A percentile compares a stretch with the other conserved stretches of the same genome.
phyloP scores from a whole-genome alignment of 2,113 vertebrate genomes.

The Calonectris borealis region DNA sequence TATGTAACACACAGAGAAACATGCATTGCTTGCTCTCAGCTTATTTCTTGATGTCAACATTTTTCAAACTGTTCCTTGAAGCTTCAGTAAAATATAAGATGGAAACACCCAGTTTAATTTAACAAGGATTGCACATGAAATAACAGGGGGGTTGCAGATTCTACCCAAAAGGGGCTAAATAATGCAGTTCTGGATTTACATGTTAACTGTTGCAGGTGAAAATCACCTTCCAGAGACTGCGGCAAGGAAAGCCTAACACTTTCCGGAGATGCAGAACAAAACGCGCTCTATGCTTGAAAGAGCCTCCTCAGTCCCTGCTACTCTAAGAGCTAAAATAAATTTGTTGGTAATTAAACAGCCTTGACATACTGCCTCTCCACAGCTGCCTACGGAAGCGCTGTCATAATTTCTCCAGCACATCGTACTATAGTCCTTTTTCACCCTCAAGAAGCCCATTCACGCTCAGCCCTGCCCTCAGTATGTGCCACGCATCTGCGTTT shows the following conservation, averaged over 20 bases:
- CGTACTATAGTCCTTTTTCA: not conserved
- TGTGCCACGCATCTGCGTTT: not conserved
- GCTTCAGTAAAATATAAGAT: not conserved
- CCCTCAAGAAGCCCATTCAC: not conserved
- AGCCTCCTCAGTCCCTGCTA: not conserved
- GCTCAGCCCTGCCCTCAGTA: not conserved
- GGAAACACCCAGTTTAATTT: not conserved
- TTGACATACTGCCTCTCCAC: not conserved
- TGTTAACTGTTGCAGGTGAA: not conserved
- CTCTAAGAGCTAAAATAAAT: not conserved
- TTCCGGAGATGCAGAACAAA: not conserved
- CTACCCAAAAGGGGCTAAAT: not conserved
- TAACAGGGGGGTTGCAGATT: not conserved
- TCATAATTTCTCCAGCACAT: not conserved
- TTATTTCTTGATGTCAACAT: not conserved
- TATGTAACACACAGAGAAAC: not conserved
- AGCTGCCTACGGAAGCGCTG: not conserved
- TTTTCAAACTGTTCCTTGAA: not conserved
- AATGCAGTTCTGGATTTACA: not conserved
- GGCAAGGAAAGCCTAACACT: not conserved
- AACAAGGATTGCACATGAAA: not conserved
- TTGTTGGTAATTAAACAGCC: not conserved
- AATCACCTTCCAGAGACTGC: not conserved
- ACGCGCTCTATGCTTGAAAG: rapidly evolving
- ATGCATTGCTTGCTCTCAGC: not conserved